Evolutionary conservation across 2,888 invertebrate genomes (phyloP).

Genomic region (Pyrochroa serraticornis): DNA sequence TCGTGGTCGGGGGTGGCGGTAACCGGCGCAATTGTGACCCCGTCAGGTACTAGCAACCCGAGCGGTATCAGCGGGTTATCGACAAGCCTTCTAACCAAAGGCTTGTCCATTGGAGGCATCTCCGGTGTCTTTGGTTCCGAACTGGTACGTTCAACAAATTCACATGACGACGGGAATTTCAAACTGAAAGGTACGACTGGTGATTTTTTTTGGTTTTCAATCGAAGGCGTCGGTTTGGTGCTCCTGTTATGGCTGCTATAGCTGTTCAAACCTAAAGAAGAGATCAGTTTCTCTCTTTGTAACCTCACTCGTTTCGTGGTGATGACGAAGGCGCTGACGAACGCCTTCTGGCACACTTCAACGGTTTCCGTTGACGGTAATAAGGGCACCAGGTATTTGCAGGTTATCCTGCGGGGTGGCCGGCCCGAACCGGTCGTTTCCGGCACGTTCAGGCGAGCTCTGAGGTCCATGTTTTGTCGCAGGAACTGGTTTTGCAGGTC

Average conservation of each 20-base stretch:
- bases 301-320: constrained; percentile 62
- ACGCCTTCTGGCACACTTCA: constrained; percentile 63
- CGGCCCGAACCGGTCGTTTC: constrained; percentile 51
- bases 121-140: constrained; percentile 37
- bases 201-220: constrained; percentile 26
- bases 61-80: constrained; percentile 58
- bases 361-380: constrained; percentile 50
- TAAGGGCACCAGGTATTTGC: constrained; percentile 61
- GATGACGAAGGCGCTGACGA: constrained; percentile 62
- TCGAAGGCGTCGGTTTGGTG: constrained; percentile 15
- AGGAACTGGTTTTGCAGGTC: constrained; percentile 61
- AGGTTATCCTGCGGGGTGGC: constrained; percentile 59
- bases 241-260: constrained; percentile 54
- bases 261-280: constrained; percentile 56
- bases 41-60: constrained; percentile 57
- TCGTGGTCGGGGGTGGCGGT: constrained; percentile 58
- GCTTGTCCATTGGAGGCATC: constrained; percentile 33
- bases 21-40: constrained; percentile 58
- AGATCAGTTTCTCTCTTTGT: constrained; percentile 61
- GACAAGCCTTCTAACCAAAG: constrained; percentile 40
- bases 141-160: constrained; percentile 29
- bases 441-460: constrained; percentile 55
- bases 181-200: constrained; percentile 33
- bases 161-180: constrained; percentile 32
- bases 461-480: constrained; percentile 60